Evolutionary conservation across 1,140 invertebrate genomes (phyloP).

Genomic region (Hesperophylax magnus): DNA sequence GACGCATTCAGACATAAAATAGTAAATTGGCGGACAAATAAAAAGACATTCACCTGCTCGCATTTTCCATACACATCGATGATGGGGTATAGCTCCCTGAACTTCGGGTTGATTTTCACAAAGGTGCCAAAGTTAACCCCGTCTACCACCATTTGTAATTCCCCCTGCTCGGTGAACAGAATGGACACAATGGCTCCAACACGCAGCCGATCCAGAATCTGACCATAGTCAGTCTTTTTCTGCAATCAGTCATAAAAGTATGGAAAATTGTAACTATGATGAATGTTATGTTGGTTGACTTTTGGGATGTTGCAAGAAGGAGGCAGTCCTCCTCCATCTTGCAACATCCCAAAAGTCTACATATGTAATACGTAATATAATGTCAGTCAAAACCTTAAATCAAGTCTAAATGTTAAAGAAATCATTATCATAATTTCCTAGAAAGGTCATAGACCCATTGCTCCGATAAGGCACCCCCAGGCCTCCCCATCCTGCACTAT

Average conservation of each 20-base stretch:
- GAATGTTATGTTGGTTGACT: too few species aligned
- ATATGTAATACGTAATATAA: too few species aligned
- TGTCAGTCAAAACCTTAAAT: too few species aligned
- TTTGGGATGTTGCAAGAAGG: too few species aligned
- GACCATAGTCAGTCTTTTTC: constrained; percentile 50
- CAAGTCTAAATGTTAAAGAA: too few species aligned
- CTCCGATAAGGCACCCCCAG: too few species aligned
- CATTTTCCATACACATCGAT: constrained; percentile 55
- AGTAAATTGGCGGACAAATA: background rate
- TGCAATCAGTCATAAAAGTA: constrained; percentile 8
- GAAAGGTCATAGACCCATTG: too few species aligned
- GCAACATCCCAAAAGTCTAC: too few species aligned
- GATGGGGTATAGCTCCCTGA: constrained; percentile 48
- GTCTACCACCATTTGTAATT: constrained; percentile 48
- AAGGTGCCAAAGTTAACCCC: constrained; percentile 49
- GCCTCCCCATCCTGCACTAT: too few species aligned
- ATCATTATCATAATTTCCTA: too few species aligned
- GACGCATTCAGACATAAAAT: background rate
- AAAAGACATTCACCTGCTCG: constrained; percentile 47
- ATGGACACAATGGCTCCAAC: constrained; percentile 43
- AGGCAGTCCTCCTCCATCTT: too few species aligned
- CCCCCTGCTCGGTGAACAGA: constrained; percentile 51
- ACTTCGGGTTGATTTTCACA: constrained; percentile 43
- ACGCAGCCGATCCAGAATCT: constrained; percentile 37
- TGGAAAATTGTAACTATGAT: too few species aligned